phyloP scores from a whole-genome alignment of 2,888 invertebrate genomes.

The Nezara viridula region DNA sequence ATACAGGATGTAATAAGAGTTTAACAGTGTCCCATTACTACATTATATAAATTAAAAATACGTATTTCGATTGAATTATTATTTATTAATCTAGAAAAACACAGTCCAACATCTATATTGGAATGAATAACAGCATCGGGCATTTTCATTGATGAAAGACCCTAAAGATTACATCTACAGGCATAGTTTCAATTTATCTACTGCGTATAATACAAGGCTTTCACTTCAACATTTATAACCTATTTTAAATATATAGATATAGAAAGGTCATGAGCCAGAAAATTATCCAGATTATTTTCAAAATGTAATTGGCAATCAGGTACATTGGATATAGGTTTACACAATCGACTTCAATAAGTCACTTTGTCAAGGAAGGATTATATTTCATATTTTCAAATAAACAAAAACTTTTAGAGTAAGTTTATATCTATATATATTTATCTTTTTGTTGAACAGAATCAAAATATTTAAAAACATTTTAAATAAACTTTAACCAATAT shows the following conservation, averaged over 20 bases:
- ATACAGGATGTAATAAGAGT: constrained; percentile 45
- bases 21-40: constrained; percentile 45
- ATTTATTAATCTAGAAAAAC: constrained; percentile 52
- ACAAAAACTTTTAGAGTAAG: constrained; percentile 10
- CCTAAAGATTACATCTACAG: constrained; percentile 47
- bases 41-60: constrained; percentile 49
- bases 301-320: constrained; percentile 52
- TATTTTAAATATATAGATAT: constrained; percentile 47
- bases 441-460: background rate
- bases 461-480: background rate
- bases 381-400: constrained; percentile 45
- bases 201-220: constrained; percentile 53
- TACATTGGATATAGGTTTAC: constrained; percentile 52
- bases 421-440: background rate
- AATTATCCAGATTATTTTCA: constrained; percentile 47
- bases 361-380: constrained; percentile 44
- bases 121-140: constrained; percentile 57
- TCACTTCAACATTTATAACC: constrained; percentile 51
- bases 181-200: constrained; percentile 24
- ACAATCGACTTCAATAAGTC: background rate
- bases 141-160: background rate
- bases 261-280: constrained; percentile 53
- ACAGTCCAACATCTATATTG: constrained; percentile 55
- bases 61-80: constrained; percentile 52
- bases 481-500: background rate